Evolutionary conservation across 2,113 vertebrate species (phyloP), one percentile per base, ranked within the genome.

Genomic region (Lethenteron reissneri): DNA sequence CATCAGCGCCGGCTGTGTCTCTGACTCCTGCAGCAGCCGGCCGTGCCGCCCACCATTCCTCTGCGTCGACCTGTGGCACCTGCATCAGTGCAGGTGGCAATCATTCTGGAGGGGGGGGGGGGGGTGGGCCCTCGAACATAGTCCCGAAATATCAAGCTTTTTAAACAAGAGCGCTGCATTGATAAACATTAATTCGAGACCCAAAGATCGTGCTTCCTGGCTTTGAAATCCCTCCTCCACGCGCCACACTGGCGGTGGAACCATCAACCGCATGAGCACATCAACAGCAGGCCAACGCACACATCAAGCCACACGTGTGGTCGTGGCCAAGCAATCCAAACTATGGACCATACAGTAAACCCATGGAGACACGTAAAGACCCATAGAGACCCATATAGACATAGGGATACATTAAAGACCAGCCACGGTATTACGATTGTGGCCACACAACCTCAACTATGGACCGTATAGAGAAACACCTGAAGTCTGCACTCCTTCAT

Each of bases 51-150:
- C 80, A 25, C 84, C 85, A 68, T 85, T 88, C 76, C 81, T 85
- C 74, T 90, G 88, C 25, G 82, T 86, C 58, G 88, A 89, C 80
- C 75, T 90, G 76, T 90, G 89, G 88, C 84, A 86, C 80, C 83
- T 84, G 73, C 84, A 90, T 3, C 85, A 90, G 78, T 88, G 86
- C 87, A 88, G 86, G 88, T 89, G 80, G 69, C 69, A 14, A 68
- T 10, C 19, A 70, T 14, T n/a, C 19, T 19, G 10, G 21, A 2
- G 19, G 14, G 14, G 70, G 3, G 57, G 15, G 10, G 70, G 41
- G 56, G 12, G 41, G 25, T 25, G 25, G 25, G 25, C 25, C 41
- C 41, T 41, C 41, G 5, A 41, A 5, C 41, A 41, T 41, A 41
- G 41, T 41, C 41, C 41, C 5, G 41, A 41, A 41, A 41, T 1